Base-by-base conservation (phyloP, 2,888 invertebrate genomes). In the Syrphus vitripennis region DNA sequence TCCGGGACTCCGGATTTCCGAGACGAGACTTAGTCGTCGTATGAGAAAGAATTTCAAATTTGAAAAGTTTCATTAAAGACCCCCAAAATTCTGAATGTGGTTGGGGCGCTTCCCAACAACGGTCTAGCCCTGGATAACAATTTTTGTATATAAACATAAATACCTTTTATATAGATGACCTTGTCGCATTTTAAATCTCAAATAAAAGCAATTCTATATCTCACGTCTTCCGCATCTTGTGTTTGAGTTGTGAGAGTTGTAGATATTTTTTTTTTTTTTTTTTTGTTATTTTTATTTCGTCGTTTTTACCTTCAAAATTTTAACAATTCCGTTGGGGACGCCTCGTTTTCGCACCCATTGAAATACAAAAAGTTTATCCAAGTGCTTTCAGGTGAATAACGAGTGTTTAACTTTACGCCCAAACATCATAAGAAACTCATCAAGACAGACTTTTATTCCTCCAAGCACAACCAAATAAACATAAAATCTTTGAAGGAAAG, bases 351-450 rank as follows among this genome's bases (percentile, higher is more conserved):
- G 29, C 83, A 83, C 83, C 74, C 65, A 45, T 40, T 42, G 63
- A 29, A 14, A 65, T 19, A 77, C 9, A 24, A 59, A 82, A 83
- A 83, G 74, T 78, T 83, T 83, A 69, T 74, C 67, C 78, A 83
- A 75, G 78, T 83, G 79, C 69, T 79, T 78, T 78, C 83, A 78
- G 83, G 78, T 70, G 74, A 74, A 79, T 78, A 74, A 83, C 79
- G 83, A 79, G 74, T 79, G 69, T 74, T 83, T 83, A 79, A 78
- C 83, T 79, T 83, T 78, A 69, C 74, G 78, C 83, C 72, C 53
- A 72, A 61, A 65, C 83, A 74, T 78, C 69, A 83, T 83, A 75
- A 79, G 69, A 78, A 79, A 75, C 79, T 79, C 83, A 78, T 79
- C 83, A 79, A 75, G 31, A 63, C 29, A 65, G 61, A 63, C 21